Base-by-base conservation (phyloP, 2,888 invertebrate species). In the Macaria liturata region DNA sequence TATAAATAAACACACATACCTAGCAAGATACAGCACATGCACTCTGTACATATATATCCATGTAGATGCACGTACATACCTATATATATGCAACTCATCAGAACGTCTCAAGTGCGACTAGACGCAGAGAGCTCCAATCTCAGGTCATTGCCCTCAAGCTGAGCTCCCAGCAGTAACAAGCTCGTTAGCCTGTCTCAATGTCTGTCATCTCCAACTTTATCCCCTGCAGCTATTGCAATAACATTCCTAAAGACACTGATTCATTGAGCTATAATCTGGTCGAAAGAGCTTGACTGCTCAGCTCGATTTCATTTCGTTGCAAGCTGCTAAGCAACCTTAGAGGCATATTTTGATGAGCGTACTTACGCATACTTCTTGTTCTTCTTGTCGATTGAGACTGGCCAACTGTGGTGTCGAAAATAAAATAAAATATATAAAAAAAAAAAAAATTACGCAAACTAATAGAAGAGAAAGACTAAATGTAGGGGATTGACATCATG, bases 171-270 rank as follows among this genome's bases (percentile, higher is more conserved):
- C 68, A 67, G 71, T 75, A 76, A 76, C 74, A 76, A 75, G 70
- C 76, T 78, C 74, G 77, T 78, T 76, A 77, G 71, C 63, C 62
- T 52, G 71, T 71, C 70, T 73, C 67, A 64, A 69, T 69, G 58
- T 68, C 57, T 67, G 68, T 60, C 55, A 65, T 64, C 61, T 59
- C 65, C 54, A 69, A 67, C 58, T 69, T 60, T 69, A 72, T 71
- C 70, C 62, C 59, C 48, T 63, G 68, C 67, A 58, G 65, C 68
- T 60, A 72, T 70, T 70, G 69, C 71, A 71, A 70, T 75, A 76
- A 64, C 65, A 74, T 67, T 68, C 52, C 50, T 56, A 71, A 66
- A 45, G 43, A 46, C 43, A 42, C 51, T 52, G 57, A 57, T 50
- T 53, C 55, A 53, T 44, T 42, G 56, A 62, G 47, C 53, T 62